Percentiles rank a stretch among this genome's conserved stretches.
Conservation (phyloP, 1,140 invertebrate species). For the Cherax destructor region DNA sequence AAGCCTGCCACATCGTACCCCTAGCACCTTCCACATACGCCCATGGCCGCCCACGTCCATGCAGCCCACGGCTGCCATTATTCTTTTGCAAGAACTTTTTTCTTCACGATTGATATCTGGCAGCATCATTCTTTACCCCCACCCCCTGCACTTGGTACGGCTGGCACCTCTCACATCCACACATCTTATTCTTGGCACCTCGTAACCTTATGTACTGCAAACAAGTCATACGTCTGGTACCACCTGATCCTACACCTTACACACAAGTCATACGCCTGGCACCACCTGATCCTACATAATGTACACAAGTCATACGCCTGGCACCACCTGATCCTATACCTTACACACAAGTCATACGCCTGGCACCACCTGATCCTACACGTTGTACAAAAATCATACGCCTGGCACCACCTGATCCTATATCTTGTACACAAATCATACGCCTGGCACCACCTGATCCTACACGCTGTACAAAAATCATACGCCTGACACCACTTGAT, state of each 20-base stretch:
- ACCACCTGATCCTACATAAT: neutral
- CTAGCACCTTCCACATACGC: neutral
- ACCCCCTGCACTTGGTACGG: neutral
- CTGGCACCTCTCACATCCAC: neutral
- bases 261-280: neutral
- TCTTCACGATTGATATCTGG: neutral
- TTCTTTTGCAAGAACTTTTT: neutral
- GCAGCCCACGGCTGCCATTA: too few species aligned
- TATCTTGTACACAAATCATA: neutral
- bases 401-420: neutral
- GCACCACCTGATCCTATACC: neutral
- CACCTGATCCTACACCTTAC: neutral
- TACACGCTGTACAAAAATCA: neutral
- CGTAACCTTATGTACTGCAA: neutral
- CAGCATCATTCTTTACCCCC: too few species aligned
- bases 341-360: neutral
- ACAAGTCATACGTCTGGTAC: neutral
- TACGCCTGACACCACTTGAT: neutral
- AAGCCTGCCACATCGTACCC: neutral
- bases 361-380: neutral
- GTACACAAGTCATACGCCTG: neutral
- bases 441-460: neutral
- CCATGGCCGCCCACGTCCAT: too few species aligned
- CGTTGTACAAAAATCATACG: neutral
- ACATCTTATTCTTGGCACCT: neutral